phyloP scores from a whole-genome alignment of 2,113 vertebrate genomes.

The Labrus mixtus region DNA sequence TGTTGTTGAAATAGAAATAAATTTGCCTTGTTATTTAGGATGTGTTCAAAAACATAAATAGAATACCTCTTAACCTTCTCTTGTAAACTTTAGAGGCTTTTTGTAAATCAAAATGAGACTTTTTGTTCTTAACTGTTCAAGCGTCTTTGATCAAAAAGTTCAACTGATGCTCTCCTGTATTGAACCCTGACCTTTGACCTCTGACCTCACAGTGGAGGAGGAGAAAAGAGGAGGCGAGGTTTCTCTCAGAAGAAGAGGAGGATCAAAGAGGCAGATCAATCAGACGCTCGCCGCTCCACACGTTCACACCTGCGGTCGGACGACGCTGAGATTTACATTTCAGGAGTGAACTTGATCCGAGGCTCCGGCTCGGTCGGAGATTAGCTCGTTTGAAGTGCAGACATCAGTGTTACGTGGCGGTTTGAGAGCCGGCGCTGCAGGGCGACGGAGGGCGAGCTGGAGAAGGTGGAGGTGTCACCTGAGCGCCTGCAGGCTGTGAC shows the following conservation, averaged over 20 bases:
- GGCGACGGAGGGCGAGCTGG: background rate
- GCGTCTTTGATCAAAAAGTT: too few relatives aligned
- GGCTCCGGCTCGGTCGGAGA: background rate
- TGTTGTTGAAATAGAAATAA: too few relatives aligned
- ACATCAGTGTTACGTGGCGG: background rate
- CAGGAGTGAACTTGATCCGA: background rate
- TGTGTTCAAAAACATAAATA: too few relatives aligned
- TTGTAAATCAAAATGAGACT: too few relatives aligned
- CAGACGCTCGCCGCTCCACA: background rate
- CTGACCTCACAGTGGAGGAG: background rate
- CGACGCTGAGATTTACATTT: conserved; percentile 9
- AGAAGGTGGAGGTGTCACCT: background rate
- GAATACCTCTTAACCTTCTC: too few relatives aligned
- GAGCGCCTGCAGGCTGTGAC: conserved; percentile 16
- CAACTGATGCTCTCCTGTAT: background rate
- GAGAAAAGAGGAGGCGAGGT: background rate
- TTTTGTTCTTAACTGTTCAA: too few relatives aligned
- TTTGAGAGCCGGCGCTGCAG: background rate
- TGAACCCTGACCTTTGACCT: background rate
- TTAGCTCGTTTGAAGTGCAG: conserved; percentile 41
- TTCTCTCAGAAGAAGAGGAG: background rate
- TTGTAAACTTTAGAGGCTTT: too few relatives aligned
- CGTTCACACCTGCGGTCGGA: conserved; percentile 19
- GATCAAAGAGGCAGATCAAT: conserved; percentile 42
- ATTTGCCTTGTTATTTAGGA: too few relatives aligned